Evolutionary conservation across 2,888 invertebrate genomes (phyloP), one percentile per base, ranked within the genome.

Genomic region (Tipula unca): DNA sequence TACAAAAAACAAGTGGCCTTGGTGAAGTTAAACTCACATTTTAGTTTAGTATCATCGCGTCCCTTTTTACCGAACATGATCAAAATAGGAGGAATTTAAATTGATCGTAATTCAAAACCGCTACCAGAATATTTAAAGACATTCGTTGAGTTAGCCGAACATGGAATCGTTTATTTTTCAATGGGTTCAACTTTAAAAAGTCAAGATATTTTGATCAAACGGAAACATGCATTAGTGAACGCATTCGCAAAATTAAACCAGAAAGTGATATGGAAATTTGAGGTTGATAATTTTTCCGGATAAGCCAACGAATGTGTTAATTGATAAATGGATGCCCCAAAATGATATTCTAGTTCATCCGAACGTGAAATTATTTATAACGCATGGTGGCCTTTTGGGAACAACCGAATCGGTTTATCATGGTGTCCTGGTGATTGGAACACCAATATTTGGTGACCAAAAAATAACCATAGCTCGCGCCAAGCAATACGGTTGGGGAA

Each of bases 381-480:
- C 91, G 0, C 92, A 92, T 84, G 92, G 92, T 1, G 92, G 92
- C 0, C 87, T 92, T 8, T 87, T 92, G 14, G 92, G 92, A 87
- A 90, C 90, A 14, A 91, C 90, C 0, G 92, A 92, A 87, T 89
- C 92, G 0, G 88, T 92, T 85, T 91, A 91, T 85, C 90, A 91
- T 87, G 92, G 91, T 17, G 91, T 90, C n/a, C 92, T 92, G 0
- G 88, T 92, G 17, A 87, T 92, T n/a, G 92, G 92, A 1, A 90
- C 93, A 82, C 93, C 93, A 0, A 89, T 93, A n/a, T 91, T 91
- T 86, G 91, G 90, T 0, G 93, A 93, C 88, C 93, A 93, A 87
- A 89, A 90, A 85, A 87, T 91, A 20, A 93, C 93, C 86, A 91
- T 92, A 88, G 90, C 88, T 0, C 89, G 89, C 6, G 91, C 92